A percentile compares a stretch with the other conserved stretches of the same genome.
phyloP scores from a whole-genome alignment of 1,140 invertebrate species.

The Tetragnatha versicolor region DNA sequence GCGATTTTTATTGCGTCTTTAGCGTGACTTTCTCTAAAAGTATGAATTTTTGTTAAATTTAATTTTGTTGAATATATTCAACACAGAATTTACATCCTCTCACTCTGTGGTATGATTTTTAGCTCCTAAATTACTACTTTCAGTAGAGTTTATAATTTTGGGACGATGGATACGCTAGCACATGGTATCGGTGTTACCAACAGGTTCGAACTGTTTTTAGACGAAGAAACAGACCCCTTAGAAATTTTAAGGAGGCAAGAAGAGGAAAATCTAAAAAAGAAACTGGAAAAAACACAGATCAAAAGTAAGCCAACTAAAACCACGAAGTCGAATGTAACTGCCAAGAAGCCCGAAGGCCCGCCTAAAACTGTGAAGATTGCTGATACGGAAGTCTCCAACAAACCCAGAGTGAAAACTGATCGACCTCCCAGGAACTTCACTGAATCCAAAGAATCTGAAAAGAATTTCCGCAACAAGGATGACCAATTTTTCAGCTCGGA shows the following conservation, averaged over 20 bases:
- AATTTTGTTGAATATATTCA: no score
- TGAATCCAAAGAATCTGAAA: constrained; percentile 67
- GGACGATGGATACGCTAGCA: no score
- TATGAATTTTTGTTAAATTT: no score
- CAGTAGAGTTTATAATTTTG: no score
- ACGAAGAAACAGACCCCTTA: constrained; percentile 83
- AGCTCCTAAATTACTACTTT: no score
- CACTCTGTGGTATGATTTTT: no score
- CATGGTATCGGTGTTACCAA: constrained; percentile 80
- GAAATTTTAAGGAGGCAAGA: constrained; percentile 72
- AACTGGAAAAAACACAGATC: constrained; percentile 77
- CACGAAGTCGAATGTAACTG: constrained; percentile 65
- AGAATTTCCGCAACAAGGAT: constrained; percentile 76
- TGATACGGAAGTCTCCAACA: constrained; percentile 9
- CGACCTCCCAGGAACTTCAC: constrained; percentile 62
- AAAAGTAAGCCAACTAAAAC: constrained; percentile 71
- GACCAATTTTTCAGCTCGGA: constrained; percentile 64
- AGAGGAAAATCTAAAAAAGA: constrained; percentile 80
- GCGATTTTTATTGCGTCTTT: no score
- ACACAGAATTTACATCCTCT: no score
- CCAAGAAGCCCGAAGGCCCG: constrained; percentile 62
- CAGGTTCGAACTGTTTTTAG: constrained; percentile 88
- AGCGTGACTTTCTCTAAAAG: no score
- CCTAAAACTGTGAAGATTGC: constrained; percentile 7
- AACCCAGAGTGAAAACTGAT: neutral